Evolutionary conservation across 2,113 vertebrate genomes (phyloP).

Genomic region (Diadophis punctatus): DNA sequence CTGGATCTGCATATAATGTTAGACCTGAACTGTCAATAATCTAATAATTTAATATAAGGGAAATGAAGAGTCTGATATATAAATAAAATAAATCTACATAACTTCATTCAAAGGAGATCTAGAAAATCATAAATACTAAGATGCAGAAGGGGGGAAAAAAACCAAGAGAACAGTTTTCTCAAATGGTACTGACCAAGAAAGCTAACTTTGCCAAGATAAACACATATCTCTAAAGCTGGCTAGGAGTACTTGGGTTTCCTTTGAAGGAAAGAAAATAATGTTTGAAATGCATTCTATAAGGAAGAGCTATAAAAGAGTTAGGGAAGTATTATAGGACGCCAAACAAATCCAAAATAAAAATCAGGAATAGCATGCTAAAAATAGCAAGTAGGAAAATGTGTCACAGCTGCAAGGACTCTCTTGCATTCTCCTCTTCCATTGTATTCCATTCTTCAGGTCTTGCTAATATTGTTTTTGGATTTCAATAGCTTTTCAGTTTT

Average conservation of each 20-base stretch:
- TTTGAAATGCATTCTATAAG: slow-evolving; percentile 64
- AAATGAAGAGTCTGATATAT: background rate
- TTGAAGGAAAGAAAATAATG: slow-evolving; percentile 41
- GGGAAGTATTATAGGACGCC: slow-evolving; percentile 76
- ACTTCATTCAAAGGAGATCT: background rate
- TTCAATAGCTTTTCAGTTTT: slow-evolving; percentile 70
- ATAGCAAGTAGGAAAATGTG: slow-evolving; percentile 74
- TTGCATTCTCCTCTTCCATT: slow-evolving; percentile 64
- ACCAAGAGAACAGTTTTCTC: slow-evolving; percentile 45
- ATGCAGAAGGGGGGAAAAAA: slow-evolving; percentile 42
- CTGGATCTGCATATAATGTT: background rate
- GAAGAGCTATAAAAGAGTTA: slow-evolving; percentile 59
- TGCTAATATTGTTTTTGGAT: slow-evolving; percentile 72
- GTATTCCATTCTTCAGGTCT: slow-evolving; percentile 64
- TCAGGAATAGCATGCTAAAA: slow-evolving; percentile 78
- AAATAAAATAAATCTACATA: background rate
- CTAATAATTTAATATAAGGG: background rate
- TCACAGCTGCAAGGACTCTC: slow-evolving; percentile 63
- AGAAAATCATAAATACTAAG: slow-evolving; percentile 45
- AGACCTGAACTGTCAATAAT: background rate
- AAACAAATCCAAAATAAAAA: slow-evolving; percentile 77
- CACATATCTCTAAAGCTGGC: slow-evolving; percentile 60
- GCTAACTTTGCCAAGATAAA: slow-evolving; percentile 61
- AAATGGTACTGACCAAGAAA: slow-evolving; percentile 64
- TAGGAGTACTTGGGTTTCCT: slow-evolving; percentile 64